Percentiles rank a stretch among this genome's conserved stretches.
phyloP scores from a whole-genome alignment of 2,797 vertebrate genomes.

The Coluber constrictor region DNA sequence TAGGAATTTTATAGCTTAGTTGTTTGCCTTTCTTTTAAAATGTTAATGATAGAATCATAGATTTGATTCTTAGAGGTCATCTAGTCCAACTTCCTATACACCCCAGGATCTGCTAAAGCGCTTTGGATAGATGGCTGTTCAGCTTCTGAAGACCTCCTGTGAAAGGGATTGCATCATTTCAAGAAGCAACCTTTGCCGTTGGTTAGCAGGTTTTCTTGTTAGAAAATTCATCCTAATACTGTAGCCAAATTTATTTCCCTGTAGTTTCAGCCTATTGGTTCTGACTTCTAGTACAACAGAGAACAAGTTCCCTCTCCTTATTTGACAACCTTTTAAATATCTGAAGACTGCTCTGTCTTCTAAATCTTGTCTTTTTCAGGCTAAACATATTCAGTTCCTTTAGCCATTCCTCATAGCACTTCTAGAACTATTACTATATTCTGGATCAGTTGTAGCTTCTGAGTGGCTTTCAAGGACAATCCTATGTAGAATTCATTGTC shows the following conservation, averaged over 20 bases:
- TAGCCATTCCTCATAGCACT: neutral
- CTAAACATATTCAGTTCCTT: neutral
- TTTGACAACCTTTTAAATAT: neutral
- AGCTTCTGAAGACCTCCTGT: neutral
- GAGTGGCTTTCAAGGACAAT: neutral
- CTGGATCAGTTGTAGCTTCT: neutral
- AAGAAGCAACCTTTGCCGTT: neutral
- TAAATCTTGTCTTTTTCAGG: neutral
- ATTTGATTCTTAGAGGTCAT: neutral
- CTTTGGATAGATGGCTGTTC: neutral
- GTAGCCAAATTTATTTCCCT: neutral
- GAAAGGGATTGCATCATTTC: neutral
- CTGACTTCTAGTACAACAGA: neutral
- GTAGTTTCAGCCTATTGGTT: neutral
- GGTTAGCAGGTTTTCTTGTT: neutral
- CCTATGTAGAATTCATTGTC: neutral
- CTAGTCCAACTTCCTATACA: neutral
- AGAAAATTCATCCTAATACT: neutral
- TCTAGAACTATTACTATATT: neutral
- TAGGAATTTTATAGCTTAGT: neutral
- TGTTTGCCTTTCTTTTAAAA: neutral
- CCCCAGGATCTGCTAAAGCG: neutral
- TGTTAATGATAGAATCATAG: neutral
- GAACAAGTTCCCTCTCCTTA: neutral
- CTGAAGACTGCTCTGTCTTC: neutral